Evolutionary conservation across 2,113 vertebrate species (phyloP), one percentile per base, ranked within the genome.

Genomic region (western clawed frog (Xenopus tropicalis)): DNA sequence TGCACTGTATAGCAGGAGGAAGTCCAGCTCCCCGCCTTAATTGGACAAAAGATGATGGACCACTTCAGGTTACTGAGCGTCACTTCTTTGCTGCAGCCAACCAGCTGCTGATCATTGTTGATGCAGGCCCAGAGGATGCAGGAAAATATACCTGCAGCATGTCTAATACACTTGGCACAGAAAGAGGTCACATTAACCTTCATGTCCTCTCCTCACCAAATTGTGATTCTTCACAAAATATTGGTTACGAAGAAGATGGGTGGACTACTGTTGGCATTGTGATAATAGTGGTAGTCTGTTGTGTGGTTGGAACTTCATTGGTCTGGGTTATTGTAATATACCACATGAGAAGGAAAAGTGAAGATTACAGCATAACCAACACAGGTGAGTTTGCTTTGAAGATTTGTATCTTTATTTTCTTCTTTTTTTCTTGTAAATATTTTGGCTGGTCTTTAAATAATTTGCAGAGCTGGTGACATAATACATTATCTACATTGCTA

Each of bases 261-360:
- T 92, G 91, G 91, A 92, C 88, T 0, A 93, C 91, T 0, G 83
- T 92, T 1, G 91, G 91, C 14, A 88, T 93, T 5, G 91, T 93
- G 20, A 91, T 93, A 10, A 93, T 93, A 0, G 91, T 93, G 0
- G 91, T 93, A 3, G 91, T 93, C 22, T 92, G 91, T 71, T 93
- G 91, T 7, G 90, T 93, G 0, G 91, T 93, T 78, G 91, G 91
- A 1, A 93, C 91, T 0, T 93, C 91, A 66, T 77, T 93, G 78
- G 82, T 93, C 4, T 93, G 91, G 91, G 91, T 93, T 25, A 91
- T 93, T 0, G 91, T 93, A 22, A 93, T 92, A 79, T 93, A 93
- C 69, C 91, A 93, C 71, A 93, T 93, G 91, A 90, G 91, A 65
- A 89, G 88, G 80, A 93, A 77, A 61, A 91, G 77, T 70, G 91